A percentile compares a stretch with the other conserved stretches of the same genome.
Conservation (phyloP, 2,888 invertebrate species). For the Loripinus fragilis region DNA sequence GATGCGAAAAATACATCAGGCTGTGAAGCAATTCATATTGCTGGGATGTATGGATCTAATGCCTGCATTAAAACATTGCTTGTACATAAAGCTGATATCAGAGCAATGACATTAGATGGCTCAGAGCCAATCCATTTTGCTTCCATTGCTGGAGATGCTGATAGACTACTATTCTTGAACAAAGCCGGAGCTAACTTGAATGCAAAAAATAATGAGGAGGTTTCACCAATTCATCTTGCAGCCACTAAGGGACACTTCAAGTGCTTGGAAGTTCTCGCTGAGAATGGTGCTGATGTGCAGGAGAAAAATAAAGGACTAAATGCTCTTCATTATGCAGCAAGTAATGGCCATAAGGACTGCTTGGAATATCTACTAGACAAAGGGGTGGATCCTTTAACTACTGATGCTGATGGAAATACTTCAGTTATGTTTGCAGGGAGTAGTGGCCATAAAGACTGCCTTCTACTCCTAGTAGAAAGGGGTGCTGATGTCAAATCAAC, state of each 20-base stretch:
- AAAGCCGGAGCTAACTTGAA: background rate
- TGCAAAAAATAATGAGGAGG: background rate
- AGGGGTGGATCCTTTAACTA: background rate
- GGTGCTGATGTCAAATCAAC: background rate
- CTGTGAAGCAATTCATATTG: background rate
- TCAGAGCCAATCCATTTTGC: constrained; percentile 12
- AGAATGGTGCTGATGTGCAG: background rate
- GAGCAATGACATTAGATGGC: background rate
- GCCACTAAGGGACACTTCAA: background rate
- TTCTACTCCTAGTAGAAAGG: background rate
- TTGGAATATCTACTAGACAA: background rate
- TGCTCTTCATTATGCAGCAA: background rate
- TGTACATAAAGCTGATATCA: background rate
- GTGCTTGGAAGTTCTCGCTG: background rate
- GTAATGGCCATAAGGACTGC: constrained; percentile 7
- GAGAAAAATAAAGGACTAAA: background rate
- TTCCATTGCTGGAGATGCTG: background rate
- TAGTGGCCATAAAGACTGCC: background rate
- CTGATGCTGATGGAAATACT: background rate
- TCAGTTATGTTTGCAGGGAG: background rate
- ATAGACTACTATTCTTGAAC: background rate
- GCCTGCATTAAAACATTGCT: background rate
- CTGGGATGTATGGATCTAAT: background rate
- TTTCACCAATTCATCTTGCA: background rate
- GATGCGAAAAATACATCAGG: background rate